phyloP scores from a whole-genome alignment of 2,113 vertebrate genomes.

The Hemichromis elongatus region DNA sequence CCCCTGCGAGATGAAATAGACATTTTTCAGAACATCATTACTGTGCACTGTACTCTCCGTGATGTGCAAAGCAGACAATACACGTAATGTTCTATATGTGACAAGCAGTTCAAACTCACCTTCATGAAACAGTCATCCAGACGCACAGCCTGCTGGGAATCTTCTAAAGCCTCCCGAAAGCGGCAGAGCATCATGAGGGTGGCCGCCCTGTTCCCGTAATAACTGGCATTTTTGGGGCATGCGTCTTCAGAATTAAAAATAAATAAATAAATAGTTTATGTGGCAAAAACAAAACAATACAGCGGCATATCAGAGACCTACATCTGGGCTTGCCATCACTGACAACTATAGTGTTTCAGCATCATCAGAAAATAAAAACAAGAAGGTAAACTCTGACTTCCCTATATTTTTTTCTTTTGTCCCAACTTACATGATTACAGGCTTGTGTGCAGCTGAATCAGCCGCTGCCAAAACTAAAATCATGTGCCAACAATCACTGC shows the following conservation, averaged over 20 bases:
- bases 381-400: neutral
- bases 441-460: neutral
- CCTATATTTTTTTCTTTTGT: neutral
- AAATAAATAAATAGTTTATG: neutral
- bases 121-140: conserved; percentile 89
- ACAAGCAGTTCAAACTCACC: conserved; percentile 65
- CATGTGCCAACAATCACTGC: neutral
- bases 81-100: neutral
- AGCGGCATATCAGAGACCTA: neutral
- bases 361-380: neutral
- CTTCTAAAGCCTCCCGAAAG: conserved; percentile 87
- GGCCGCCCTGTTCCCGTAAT: conserved; percentile 93
- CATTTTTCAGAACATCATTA: neutral
- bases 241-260: conserved; percentile 67
- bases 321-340: neutral
- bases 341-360: neutral
- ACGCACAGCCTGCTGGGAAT: conserved; percentile 91
- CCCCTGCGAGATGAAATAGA: conserved; percentile 70
- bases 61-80: neutral
- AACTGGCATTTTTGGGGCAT: conserved; percentile 87
- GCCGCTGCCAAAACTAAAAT: neutral
- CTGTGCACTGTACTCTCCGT: neutral
- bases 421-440: neutral
- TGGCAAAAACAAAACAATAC: neutral
- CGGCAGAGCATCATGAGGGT: conserved; percentile 90